Percentiles rank a stretch among this genome's conserved stretches.
These are phyloP conservation scores for Solenodon paradoxus DNA, from an alignment of 2,113 vertebrate species.

Conservation along the genomic window DNA sequence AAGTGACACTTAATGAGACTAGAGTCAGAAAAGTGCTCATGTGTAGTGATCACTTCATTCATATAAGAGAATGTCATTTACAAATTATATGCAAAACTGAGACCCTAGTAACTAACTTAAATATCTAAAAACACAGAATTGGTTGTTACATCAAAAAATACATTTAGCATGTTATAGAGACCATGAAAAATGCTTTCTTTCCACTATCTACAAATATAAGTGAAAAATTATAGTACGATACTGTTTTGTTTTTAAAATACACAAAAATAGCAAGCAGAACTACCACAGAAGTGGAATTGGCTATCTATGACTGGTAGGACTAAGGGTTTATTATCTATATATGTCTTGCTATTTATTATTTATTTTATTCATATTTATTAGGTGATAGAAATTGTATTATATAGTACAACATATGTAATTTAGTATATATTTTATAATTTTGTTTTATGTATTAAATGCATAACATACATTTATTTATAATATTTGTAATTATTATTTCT, in stretches of 20 bases:
- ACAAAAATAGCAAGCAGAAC: neutral
- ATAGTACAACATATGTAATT: neutral
- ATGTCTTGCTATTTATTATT: neutral
- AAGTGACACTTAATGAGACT: neutral
- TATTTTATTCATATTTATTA: conserved; percentile 4
- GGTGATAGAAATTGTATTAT: neutral
- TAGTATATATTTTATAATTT: neutral
- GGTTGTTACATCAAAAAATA: neutral
- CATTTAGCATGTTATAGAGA: neutral
- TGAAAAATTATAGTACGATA: neutral
- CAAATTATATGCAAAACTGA: neutral
- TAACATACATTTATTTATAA: neutral
- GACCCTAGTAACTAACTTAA: neutral
- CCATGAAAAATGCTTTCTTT: neutral
- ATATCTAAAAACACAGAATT: neutral
- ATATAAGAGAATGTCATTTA: neutral
- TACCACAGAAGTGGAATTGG: neutral
- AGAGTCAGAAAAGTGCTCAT: neutral
- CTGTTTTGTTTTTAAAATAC: neutral
- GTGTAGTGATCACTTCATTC: neutral
- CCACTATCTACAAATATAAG: neutral
- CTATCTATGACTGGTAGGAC: neutral
- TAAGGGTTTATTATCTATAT: neutral
- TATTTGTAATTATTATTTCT: neutral
- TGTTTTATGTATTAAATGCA: too few species aligned